Conservation (phyloP, 2,797 vertebrate species). For the Chiloscyllium punctatum region DNA sequence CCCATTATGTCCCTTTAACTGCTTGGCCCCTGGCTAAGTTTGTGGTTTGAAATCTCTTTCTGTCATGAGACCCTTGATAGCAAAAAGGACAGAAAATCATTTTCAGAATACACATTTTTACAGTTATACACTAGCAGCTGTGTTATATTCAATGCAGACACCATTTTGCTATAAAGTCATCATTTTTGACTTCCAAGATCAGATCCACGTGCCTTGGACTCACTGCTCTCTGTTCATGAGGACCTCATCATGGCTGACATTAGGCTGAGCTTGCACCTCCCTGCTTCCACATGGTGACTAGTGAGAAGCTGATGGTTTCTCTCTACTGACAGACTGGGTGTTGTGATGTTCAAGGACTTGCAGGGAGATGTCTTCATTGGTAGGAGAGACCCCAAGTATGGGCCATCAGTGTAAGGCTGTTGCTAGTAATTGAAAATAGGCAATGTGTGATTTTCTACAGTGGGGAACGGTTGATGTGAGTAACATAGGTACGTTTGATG, state of each 20-base stretch:
- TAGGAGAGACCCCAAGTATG: neutral
- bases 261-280: neutral
- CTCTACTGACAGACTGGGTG: too few species aligned
- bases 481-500: too few species aligned
- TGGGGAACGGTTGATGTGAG: neutral
- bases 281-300: neutral
- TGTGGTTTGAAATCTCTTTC: neutral
- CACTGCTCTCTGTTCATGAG: neutral
- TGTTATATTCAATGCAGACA: neutral
- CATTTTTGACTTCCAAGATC: neutral
- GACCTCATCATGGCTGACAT: neutral
- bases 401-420: neutral
- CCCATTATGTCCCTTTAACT: too few species aligned
- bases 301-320: too few species aligned
- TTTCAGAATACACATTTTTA: slow-evolving; percentile 18
- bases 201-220: neutral
- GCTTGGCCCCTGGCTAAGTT: neutral
- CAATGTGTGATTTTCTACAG: neutral
- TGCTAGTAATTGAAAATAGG: too few species aligned
- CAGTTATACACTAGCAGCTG: neutral
- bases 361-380: too few species aligned
- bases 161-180: neutral
- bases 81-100: slow-evolving; percentile 24
- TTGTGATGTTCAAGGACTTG: too few species aligned
- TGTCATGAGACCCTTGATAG: neutral